phyloP scores from a whole-genome alignment of 2,113 vertebrate genomes.

The Aspiorhynchus laticeps region DNA sequence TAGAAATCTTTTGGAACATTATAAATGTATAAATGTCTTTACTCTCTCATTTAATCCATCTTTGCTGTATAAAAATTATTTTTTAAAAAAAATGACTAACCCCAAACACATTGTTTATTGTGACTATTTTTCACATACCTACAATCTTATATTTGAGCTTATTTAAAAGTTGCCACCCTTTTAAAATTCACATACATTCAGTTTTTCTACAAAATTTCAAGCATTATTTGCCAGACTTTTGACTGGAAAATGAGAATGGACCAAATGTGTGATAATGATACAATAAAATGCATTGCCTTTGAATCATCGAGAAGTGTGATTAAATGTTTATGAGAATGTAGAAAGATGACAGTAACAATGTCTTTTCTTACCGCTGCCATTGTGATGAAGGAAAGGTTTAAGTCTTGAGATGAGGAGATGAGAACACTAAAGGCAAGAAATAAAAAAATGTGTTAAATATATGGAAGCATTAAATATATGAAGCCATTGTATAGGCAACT shows the following conservation, averaged over 20 bases:
- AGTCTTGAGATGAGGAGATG: conserved; percentile 39
- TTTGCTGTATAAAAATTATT: too few relatives aligned
- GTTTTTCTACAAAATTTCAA: background rate
- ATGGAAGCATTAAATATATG: background rate
- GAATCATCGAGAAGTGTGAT: background rate
- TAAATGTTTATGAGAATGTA: background rate
- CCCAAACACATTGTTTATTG: too few relatives aligned
- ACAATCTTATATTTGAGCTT: too few relatives aligned
- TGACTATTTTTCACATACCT: too few relatives aligned
- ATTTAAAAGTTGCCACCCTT: too few relatives aligned
- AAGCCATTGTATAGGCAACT: background rate
- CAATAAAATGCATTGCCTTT: background rate
- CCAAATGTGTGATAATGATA: background rate
- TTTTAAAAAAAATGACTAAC: too few relatives aligned
- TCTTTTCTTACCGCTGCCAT: conserved; percentile 77
- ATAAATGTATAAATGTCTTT: too few relatives aligned
- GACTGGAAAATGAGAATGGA: background rate
- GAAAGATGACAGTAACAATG: background rate
- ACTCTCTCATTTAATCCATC: too few relatives aligned
- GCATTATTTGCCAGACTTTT: background rate
- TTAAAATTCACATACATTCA: too few relatives aligned
- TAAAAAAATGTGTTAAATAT: background rate
- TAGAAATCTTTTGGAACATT: too few relatives aligned
- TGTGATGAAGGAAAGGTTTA: conserved; percentile 52
- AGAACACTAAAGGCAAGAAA: conserved; percentile 56